These are phyloP conservation scores for Drosophila falleni DNA, from an alignment of 2,888 invertebrate species.

Conservation along the genomic window DNA sequence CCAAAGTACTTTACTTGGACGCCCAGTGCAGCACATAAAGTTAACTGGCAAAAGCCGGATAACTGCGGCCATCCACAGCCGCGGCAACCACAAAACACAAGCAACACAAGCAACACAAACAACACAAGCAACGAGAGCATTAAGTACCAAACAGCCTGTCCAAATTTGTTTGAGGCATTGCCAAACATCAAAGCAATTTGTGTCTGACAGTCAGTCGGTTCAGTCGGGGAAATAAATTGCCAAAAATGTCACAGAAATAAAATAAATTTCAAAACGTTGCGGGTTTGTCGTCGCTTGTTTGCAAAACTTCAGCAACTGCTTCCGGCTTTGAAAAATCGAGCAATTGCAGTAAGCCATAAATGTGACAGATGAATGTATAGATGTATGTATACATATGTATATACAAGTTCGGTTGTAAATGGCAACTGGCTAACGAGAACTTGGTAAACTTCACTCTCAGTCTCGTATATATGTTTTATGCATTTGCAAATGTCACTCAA, in stretches of 20 bases:
- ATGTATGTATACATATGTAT: background rate
- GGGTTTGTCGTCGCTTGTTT: constrained; percentile 16
- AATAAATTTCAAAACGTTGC: constrained; percentile 43
- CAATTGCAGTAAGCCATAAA: constrained; percentile 57
- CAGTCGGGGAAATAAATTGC: constrained; percentile 77
- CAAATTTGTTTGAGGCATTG: constrained; percentile 75
- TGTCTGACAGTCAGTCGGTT: constrained; percentile 43
- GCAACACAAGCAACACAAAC: constrained; percentile 4
- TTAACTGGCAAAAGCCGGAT: constrained; percentile 13
- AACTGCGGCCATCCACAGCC: constrained; percentile 11
- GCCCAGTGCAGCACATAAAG: constrained; percentile 49
- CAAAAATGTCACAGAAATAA: constrained; percentile 69
- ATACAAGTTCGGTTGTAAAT: background rate
- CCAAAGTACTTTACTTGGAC: constrained; percentile 15
- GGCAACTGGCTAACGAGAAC: constrained; percentile 16
- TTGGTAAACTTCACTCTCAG: constrained; percentile 14
- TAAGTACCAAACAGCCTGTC: constrained; percentile 24
- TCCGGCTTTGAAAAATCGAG: constrained; percentile 29
- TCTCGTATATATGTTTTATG: constrained; percentile 20
- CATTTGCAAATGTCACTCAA: constrained; percentile 41
- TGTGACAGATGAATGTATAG: constrained; percentile 10
- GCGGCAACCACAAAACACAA: background rate
- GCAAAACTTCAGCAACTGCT: constrained; percentile 22
- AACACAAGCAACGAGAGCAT: constrained; percentile 15
- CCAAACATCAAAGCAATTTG: constrained; percentile 77